phyloP scores from a whole-genome alignment of 2,113 vertebrate species.

The Heterochromis multidens region DNA sequence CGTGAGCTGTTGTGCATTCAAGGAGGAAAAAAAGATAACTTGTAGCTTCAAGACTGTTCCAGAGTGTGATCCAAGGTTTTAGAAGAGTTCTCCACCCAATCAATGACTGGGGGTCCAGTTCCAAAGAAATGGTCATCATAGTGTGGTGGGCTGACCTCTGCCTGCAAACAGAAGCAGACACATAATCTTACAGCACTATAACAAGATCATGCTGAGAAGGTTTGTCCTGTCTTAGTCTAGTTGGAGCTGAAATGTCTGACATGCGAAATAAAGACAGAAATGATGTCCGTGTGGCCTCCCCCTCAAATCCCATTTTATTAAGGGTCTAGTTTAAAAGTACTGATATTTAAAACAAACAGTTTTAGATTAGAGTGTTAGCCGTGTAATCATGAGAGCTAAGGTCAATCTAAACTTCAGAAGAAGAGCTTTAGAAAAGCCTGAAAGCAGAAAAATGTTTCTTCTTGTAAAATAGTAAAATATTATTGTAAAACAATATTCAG shows the following conservation, averaged over 20 bases:
- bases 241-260: background rate
- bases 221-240: background rate
- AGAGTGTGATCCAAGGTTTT: background rate
- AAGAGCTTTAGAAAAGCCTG: background rate
- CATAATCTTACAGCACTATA: background rate
- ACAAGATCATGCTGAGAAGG: background rate
- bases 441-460: background rate
- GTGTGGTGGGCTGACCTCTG: conserved; percentile 92
- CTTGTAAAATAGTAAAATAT: too few relatives aligned
- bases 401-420: background rate
- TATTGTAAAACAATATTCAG: too few relatives aligned
- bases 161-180: conserved; percentile 71
- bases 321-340: background rate
- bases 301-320: background rate
- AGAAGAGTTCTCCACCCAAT: background rate
- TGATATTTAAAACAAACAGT: too few relatives aligned
- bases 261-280: background rate
- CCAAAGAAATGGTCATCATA: conserved; percentile 78
- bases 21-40: background rate
- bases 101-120: conserved; percentile 37
- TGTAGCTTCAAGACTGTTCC: background rate
- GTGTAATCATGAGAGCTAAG: background rate
- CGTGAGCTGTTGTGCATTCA: conserved; percentile 32
- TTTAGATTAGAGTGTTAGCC: too few relatives aligned
- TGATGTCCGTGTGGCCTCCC: background rate